Base-by-base conservation (phyloP, 2,888 invertebrate genomes). In the Isoperla grammatica region DNA sequence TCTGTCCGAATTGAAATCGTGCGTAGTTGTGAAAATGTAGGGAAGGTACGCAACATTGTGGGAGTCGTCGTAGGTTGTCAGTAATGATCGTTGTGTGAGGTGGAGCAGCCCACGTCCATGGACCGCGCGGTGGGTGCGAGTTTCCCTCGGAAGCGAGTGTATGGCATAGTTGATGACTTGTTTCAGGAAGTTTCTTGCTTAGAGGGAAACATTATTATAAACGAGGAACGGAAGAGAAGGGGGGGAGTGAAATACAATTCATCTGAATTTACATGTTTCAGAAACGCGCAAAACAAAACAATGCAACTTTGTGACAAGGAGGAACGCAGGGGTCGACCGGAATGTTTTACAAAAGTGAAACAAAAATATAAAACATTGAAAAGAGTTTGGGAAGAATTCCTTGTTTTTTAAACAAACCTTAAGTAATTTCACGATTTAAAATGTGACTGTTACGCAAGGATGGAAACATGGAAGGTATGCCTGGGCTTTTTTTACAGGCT, bases 191-290 rank as follows among this genome's bases (percentile, higher is more conserved):
- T 45, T 56, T 45, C 50, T 48, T 42, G 49, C 48, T 50, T 53
- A 56, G 37, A 53, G 57, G 42, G 55, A 59, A 57, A 53, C 53
- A 53, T 53, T 53, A 53, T 53, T 37, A 53, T 53, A 46, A 59
- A 48, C 49, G 35, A 58, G 54, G 57, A 60, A 60, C 55, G 55
- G 56, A 53, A 53, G 59, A 49, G 15, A 64, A 22, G 61, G 53
- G 59, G 59, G 49, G 56, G 59, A 61, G 40, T 53, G 53, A 53
- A 39, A 53, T 53, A 53, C 53, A 53, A 53, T 53, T 53, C 53
- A 53, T 53, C 53, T 53, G 53, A 53, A 53, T 53, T 53, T 53
- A 53, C 53, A 53, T 53, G 39, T 53, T 53, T 22, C 53, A 37
- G 46, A 46, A 20, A 17, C 13, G 53, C 35, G 53, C 37, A 20